Base-by-base conservation (phyloP, 1,140 invertebrate genomes). In the Bombus sylvicola region DNA sequence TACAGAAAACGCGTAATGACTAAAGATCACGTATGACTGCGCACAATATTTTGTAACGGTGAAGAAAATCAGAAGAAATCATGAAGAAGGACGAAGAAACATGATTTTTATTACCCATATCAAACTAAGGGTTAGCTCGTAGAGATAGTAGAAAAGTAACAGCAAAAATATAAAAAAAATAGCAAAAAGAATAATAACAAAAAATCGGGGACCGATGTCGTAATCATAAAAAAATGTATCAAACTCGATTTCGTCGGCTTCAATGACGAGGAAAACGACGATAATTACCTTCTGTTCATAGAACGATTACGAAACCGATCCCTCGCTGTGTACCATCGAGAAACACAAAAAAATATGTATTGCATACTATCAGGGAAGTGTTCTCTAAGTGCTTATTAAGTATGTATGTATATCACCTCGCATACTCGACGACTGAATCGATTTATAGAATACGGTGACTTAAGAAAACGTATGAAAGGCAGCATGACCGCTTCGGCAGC, bases 51-150 rank as follows among this genome's bases (percentile, higher is more conserved):
- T n/a, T 28, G 31, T 31, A 39, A 53, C n/a, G 64, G 68, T n/a
- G 77, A 53, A 53, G 53, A 66, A 15, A n/a, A 47, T 59, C n/a
- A 28, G 47, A n/a, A 53, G 5, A 53, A 53, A 22, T 53, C 47
- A 69, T 25, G 76, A 84, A 62, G 43, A 71, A 84, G 25, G 69
- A 57, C 81, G 47, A 59, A n/a, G 53, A 62, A 83, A 81, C 57
- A 80, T 31, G 81, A 73, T 86, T 83, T 69, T 39, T 37, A 66
- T 78, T 43, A 64, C 76, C 41, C 79, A 86, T 89, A 89, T 89
- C 88, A 86, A 57, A 81, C 53, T 74, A 78, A 86, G 31, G 39
- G 39, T 43, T 59, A 86, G 62, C 34, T 62, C 80, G 22, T 66
- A 75, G 31, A 25, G 18, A 41, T 13, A 28, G 37, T 22, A 68